A percentile compares a stretch with the other conserved stretches of the same genome.
phyloP scores from a whole-genome alignment of 2,888 invertebrate species.

The Dendrolimus pini region DNA sequence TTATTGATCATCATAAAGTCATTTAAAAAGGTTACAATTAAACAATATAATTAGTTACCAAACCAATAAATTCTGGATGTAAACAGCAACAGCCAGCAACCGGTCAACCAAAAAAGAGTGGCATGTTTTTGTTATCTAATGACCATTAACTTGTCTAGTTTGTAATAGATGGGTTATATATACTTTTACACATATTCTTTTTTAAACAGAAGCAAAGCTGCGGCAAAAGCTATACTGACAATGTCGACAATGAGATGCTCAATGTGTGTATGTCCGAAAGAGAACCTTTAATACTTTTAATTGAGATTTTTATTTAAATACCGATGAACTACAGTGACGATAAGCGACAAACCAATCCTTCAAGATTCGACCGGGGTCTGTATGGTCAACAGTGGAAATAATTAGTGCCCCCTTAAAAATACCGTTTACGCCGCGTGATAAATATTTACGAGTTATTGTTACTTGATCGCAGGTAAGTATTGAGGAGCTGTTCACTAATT shows the following conservation, averaged over 20 bases:
- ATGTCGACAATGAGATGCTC: no score
- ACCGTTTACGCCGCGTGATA: constrained; percentile 71
- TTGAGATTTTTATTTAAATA: no score
- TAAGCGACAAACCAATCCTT: constrained; percentile 58
- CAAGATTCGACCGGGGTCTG: constrained; percentile 24
- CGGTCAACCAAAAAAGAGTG: no score
- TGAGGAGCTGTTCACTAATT: constrained; percentile 25
- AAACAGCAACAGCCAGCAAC: no score
- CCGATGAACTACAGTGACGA: constrained; percentile 28
- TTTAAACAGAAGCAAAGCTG: no score
- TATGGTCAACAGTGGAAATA: constrained; percentile 61
- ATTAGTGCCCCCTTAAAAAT: constrained; percentile 70
- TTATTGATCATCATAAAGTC: no score
- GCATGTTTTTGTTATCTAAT: constrained; percentile 29
- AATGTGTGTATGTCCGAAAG: no score
- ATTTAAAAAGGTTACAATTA: no score
- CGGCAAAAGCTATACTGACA: no score
- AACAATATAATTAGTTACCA: no score
- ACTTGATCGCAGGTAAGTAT: constrained; percentile 35
- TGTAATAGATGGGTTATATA: constrained; percentile 14
- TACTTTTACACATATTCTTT: background rate
- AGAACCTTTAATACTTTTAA: no score
- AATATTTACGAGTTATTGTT: constrained; percentile 75
- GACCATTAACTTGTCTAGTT: constrained; percentile 30
- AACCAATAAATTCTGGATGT: no score